A percentile compares a stretch with the other conserved stretches of the same genome.
These are phyloP conservation scores for Pteropus rufus DNA, from an alignment of 2,797 vertebrate species.

Conservation along the genomic window DNA sequence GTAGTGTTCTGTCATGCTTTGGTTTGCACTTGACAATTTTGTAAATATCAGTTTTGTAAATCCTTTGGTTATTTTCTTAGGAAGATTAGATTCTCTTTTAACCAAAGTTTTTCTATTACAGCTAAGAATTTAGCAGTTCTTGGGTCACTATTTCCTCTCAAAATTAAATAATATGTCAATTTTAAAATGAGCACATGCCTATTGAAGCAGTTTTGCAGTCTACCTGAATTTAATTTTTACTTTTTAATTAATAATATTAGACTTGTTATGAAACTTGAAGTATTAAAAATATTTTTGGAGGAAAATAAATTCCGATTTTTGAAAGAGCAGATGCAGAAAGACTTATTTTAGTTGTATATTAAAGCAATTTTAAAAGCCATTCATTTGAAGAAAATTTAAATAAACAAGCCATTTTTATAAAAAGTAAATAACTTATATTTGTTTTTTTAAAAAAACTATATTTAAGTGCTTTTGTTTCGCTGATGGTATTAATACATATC, in stretches of 20 bases:
- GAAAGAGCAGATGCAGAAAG: neutral
- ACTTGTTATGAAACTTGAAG: conserved; percentile 2
- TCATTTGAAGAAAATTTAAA: conserved; percentile 48
- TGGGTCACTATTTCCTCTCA: conserved; percentile 28
- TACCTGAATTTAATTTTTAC: conserved; percentile 28
- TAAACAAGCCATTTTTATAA: neutral
- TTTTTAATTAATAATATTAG: conserved; percentile 44
- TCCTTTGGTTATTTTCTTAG: conserved; percentile 56
- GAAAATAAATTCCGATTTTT: conserved; percentile 24
- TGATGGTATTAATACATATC: conserved; percentile 55
- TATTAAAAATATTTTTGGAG: neutral
- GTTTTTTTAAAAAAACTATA: neutral
- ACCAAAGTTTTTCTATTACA: conserved; percentile 25
- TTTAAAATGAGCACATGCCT: neutral
- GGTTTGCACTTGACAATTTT: conserved; percentile 66
- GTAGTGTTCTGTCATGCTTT: conserved; percentile 41
- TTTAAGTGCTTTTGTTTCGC: conserved; percentile 58
- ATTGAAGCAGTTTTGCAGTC: conserved; percentile 22
- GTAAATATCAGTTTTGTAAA: conserved; percentile 4
- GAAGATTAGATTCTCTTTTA: conserved; percentile 28
- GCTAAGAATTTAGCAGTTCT: conserved; percentile 33
- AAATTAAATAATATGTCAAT: conserved; percentile 29
- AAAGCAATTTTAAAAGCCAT: conserved; percentile 65
- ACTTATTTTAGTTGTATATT: conserved; percentile 3
- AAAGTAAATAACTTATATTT: neutral